These are phyloP conservation scores for Phortica okadai DNA, from an alignment of 2,888 invertebrate species.

Conservation along the genomic window DNA sequence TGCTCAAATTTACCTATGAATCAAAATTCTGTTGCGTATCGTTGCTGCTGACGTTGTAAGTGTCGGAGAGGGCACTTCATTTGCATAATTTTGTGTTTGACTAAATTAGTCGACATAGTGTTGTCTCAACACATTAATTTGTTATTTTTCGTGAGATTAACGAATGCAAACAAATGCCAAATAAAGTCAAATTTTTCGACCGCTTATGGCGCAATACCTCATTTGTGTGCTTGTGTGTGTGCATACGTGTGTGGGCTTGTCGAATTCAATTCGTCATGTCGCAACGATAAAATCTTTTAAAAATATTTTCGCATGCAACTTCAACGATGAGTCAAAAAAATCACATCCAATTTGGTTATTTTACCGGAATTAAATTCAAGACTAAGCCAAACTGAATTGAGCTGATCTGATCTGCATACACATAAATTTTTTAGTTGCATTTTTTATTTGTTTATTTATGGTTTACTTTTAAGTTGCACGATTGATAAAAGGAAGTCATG, in stretches of 20 bases:
- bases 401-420: neutral
- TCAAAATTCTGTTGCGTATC: neutral
- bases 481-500: no score
- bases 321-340: neutral
- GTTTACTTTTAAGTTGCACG: no score
- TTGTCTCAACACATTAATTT: neutral
- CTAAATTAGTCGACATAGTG: no score
- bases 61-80: no score
- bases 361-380: neutral
- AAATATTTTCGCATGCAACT: neutral
- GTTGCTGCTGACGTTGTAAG: no score
- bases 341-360: neutral
- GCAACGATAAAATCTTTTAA: neutral
- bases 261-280: neutral
- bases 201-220: no score
- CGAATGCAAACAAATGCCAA: slow-evolving; percentile 10
- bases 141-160: neutral
- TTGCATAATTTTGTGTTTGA: no score
- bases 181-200: neutral
- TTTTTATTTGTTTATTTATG: slow-evolving; percentile 3
- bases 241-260: slow-evolving; percentile 8
- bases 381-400: neutral
- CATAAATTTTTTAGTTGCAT: slow-evolving; percentile 34
- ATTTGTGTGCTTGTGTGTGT: neutral
- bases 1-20: slow-evolving; percentile 33